Percentiles rank a stretch among this genome's conserved stretches.
These are phyloP conservation scores for Cancer borealis DNA, from an alignment of 2,888 invertebrate genomes.

Conservation along the genomic window DNA sequence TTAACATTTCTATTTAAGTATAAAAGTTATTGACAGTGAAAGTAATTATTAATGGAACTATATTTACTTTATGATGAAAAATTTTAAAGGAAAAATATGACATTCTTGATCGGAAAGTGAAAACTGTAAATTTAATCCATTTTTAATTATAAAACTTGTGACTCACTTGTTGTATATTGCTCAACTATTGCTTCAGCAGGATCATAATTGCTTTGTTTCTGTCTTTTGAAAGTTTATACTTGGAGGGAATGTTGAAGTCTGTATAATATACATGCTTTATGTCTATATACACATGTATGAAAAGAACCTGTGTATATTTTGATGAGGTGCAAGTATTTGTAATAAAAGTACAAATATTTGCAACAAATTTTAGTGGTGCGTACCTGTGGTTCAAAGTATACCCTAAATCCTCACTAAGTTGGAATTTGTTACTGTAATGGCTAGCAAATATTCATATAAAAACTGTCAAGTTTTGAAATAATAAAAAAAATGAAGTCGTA, in stretches of 20 bases:
- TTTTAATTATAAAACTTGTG: background rate
- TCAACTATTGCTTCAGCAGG: slow-evolving; percentile 15
- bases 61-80: background rate
- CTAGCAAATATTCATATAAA: too few relatives aligned
- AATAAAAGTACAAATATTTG: background rate
- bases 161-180: background rate
- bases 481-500: too few relatives aligned
- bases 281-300: background rate
- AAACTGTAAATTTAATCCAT: background rate
- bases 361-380: background rate
- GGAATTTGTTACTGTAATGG: too few relatives aligned
- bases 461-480: too few relatives aligned
- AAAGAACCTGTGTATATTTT: background rate
- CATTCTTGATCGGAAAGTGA: background rate
- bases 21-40: background rate
- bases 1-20: slow-evolving; percentile 4
- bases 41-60: background rate
- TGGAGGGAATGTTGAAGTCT: background rate
- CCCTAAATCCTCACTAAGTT: background rate
- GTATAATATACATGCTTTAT: background rate
- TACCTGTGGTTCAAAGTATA: background rate
- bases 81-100: background rate
- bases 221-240: background rate
- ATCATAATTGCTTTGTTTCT: background rate
- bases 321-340: background rate